Evolutionary conservation across 92 coral and sea anemone species (phyloP).

Genomic region (Umimayanthus kanabou): DNA sequence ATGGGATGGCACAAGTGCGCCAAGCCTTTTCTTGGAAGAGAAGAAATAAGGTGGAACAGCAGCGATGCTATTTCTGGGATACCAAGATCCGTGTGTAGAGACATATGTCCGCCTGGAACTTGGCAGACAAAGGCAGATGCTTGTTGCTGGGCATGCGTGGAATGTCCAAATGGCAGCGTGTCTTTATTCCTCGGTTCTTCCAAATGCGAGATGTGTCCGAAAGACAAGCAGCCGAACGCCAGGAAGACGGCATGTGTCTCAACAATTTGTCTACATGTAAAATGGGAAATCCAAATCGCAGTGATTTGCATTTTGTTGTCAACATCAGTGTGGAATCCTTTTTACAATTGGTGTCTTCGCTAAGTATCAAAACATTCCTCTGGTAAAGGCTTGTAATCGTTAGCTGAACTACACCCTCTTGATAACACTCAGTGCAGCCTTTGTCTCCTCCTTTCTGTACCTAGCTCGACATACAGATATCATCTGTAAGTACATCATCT

Average conservation of each 20-base stretch:
- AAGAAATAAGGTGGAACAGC: slow-evolving; percentile 56
- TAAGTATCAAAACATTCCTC: slow-evolving; percentile 50
- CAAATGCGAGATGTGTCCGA: slow-evolving; percentile 55
- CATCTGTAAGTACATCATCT: slow-evolving; percentile 47
- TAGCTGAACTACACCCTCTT: slow-evolving; percentile 57
- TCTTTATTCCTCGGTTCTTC: slow-evolving; percentile 37
- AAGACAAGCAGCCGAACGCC: slow-evolving; percentile 45
- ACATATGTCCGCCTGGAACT: slow-evolving; percentile 70
- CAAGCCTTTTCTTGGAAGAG: slow-evolving; percentile 40
- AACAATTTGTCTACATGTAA: slow-evolving; percentile 38
- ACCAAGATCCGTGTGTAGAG: slow-evolving; percentile 66
- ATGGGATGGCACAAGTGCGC: slow-evolving; percentile 31
- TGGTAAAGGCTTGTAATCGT: slow-evolving; percentile 63
- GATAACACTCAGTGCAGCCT: slow-evolving; percentile 39
- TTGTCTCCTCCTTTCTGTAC: slow-evolving; percentile 50
- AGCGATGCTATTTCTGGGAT: neutral
- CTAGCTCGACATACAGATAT: slow-evolving; percentile 50
- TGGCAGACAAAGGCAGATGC: slow-evolving; percentile 55
- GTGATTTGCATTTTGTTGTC: slow-evolving; percentile 47
- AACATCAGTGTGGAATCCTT: slow-evolving; percentile 17
- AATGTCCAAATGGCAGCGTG: slow-evolving; percentile 63
- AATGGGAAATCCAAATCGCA: slow-evolving; percentile 50
- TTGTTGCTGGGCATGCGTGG: slow-evolving; percentile 83
- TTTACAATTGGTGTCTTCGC: slow-evolving; percentile 34
- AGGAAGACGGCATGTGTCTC: slow-evolving; percentile 57